Percentiles rank a stretch among this genome's conserved stretches.
Evolutionary conservation across 2,113 vertebrate genomes (phyloP).

Genomic region (Gobio gobio): DNA sequence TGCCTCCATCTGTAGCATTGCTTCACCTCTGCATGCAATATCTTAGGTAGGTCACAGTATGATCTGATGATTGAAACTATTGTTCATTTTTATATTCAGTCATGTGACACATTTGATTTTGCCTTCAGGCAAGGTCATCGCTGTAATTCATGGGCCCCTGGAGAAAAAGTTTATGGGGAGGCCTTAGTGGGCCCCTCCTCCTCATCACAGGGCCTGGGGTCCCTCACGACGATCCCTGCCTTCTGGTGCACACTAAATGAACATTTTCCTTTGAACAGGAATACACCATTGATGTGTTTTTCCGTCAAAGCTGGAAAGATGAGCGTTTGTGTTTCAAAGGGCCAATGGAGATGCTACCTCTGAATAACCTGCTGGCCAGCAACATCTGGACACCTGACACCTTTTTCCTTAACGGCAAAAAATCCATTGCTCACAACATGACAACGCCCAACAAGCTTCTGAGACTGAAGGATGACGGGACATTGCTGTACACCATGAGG

Average conservation of each 20-base stretch:
- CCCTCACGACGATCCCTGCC: too few species aligned
- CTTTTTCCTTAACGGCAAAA: constrained; percentile 97
- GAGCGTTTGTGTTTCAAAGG: constrained; percentile 93
- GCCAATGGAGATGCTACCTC: constrained; percentile 91
- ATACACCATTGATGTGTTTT: constrained; percentile 97
- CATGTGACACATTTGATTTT: background rate
- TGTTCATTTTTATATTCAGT: constrained; percentile 19
- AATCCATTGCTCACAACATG: constrained; percentile 98
- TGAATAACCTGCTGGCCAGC: constrained; percentile 95
- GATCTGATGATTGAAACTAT: constrained; percentile 15
- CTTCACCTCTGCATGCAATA: constrained; percentile 15
- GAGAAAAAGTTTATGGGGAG: background rate
- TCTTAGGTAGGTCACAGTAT: background rate
- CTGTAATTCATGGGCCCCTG: background rate
- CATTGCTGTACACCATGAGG: constrained; percentile 98
- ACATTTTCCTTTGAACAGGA: constrained; percentile 76
- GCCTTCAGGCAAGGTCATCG: background rate
- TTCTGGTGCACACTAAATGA: background rate
- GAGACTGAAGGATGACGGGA: constrained; percentile 91
- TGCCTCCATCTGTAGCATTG: constrained; percentile 7
- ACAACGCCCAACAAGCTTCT: constrained; percentile 97
- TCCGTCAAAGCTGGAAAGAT: constrained; percentile 98
- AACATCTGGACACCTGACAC: constrained; percentile 99
- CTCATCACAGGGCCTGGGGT: constrained; percentile 1
- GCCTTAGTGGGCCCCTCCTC: background rate